These are phyloP conservation scores for Scaptomyza tumidula DNA, from an alignment of 2,888 invertebrate genomes.

Conservation along the genomic window DNA sequence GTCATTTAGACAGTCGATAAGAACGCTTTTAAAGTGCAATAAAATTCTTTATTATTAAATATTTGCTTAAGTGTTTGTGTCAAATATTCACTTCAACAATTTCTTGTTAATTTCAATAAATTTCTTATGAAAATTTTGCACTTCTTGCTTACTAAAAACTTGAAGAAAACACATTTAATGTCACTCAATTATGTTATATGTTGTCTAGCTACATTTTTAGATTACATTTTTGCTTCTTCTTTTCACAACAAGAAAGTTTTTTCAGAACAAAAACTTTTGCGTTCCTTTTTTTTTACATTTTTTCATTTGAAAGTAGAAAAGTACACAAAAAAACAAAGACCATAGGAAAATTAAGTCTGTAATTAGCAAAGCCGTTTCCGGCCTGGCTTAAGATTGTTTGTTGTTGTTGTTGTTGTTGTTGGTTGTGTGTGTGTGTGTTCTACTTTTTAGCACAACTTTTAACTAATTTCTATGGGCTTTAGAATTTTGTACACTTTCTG, in stretches of 20 bases:
- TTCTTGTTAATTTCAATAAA: too few species aligned
- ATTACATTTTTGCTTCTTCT: background rate
- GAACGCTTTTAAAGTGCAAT: too few species aligned
- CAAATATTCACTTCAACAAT: too few species aligned
- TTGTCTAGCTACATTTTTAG: background rate
- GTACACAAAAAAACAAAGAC: background rate
- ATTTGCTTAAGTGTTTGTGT: too few species aligned
- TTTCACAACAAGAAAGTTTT: constrained; percentile 1
- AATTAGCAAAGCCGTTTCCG: constrained; percentile 12
- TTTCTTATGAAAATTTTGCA: too few species aligned
- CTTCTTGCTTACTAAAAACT: background rate
- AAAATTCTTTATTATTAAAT: too few species aligned
- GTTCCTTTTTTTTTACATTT: background rate
- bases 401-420: background rate
- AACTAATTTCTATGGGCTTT: background rate
- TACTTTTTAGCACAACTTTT: background rate
- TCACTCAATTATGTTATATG: background rate
- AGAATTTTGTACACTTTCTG: background rate
- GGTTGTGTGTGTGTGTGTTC: background rate
- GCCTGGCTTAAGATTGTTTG: background rate
- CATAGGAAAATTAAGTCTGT: constrained; percentile 7
- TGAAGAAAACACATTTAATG: background rate
- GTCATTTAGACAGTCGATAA: background rate
- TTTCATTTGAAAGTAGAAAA: constrained; percentile 1
- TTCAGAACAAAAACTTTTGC: background rate